Base-by-base conservation (phyloP, 2,113 vertebrate species). In the Ceratotherium simum region DNA sequence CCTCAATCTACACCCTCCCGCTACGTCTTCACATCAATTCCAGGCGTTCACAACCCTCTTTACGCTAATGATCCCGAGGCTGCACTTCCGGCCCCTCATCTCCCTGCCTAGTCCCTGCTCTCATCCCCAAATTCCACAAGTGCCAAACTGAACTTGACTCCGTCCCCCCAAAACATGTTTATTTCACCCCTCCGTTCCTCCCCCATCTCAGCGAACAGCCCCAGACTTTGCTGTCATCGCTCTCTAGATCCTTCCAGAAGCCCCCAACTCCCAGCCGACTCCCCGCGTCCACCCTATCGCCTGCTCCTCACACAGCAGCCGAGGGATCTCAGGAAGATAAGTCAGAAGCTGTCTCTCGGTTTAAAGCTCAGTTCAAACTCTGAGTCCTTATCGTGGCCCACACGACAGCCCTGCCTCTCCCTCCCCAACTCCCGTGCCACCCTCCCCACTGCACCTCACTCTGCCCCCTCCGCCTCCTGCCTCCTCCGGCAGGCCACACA, bases 251-350 rank as follows among this genome's bases (percentile, higher is more conserved):
- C 62, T 20, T 36, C 33, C 2, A 3, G 5, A 78, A 29, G n/a
- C 33, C 11, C 75, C 75, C 86, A 18, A 6, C 18, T 25, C 18
- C 39, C 58, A 2, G n/a, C 9, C 2, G 51, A 48, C 21, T 67
- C 46, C 70, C 1, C 0, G 0, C 6, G 7, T 31, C 29, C 86
- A 54, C 5, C 58, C 31, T 8, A 4, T 0, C 2, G 0, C 36
- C 42, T 31, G 18, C 13, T 39, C 64, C 51, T n/a, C 56, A n/a
- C 58, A 31, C 23, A 54, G 51, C 17, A 62, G 62, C 48, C n/a
- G 42, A 23, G n/a, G 67, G 54, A 27, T 39, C 64, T 58, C 33
- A 51, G 64, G n/a, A 23, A 54, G 1, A 13, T 20, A 72, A 78
- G 36, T 25, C 67, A 36, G 54, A 39, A 12, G 16, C 42, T 4